These are phyloP conservation scores for Pelochelys cantorii DNA, from an alignment of 2,797 vertebrate species.

Conservation along the genomic window DNA sequence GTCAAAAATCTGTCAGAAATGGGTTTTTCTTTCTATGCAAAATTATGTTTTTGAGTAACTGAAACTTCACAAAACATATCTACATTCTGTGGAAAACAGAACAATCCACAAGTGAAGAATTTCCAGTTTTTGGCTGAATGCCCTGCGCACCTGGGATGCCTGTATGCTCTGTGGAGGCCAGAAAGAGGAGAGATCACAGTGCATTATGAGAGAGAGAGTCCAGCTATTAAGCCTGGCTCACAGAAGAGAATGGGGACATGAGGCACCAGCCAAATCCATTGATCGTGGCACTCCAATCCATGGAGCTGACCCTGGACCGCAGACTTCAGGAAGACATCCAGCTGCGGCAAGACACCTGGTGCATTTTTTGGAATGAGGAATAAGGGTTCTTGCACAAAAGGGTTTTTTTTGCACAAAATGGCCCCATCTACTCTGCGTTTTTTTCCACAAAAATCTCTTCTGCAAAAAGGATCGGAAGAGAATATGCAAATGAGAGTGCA, in stretches of 20 bases:
- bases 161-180: neutral
- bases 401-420: no score
- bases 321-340: no score
- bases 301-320: no score
- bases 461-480: no score
- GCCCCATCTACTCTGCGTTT: no score
- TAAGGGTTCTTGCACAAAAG: no score
- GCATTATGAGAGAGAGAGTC: neutral
- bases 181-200: neutral
- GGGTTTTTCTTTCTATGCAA: neutral
- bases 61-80: neutral
- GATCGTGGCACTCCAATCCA: no score
- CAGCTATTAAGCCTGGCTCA: neutral
- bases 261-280: neutral
- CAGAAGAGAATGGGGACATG: neutral
- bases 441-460: no score
- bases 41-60: neutral
- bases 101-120: neutral
- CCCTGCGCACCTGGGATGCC: neutral
- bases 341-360: no score
- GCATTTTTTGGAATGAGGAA: no score
- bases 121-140: neutral
- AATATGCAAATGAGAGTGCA: no score
- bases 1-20: neutral
- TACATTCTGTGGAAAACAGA: neutral